Conservation (phyloP, 2,888 invertebrate species). For the Rapana venosa region DNA sequence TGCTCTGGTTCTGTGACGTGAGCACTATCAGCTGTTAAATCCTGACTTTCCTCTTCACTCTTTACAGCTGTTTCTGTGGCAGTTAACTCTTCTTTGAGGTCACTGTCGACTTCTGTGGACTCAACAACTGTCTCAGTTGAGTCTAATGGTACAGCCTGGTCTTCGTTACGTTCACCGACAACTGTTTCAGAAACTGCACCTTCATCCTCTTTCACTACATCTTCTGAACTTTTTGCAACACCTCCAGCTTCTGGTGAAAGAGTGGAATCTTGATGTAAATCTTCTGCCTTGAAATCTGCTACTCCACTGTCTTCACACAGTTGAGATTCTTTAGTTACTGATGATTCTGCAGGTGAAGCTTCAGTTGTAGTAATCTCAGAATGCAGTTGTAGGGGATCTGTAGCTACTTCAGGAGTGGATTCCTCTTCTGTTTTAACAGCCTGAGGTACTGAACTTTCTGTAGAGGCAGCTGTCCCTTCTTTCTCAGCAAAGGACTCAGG, state of each 20-base stretch:
- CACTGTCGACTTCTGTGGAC: not conserved
- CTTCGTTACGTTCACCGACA: too few relatives aligned
- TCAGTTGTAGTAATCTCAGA: not conserved
- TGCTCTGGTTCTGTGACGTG: not conserved
- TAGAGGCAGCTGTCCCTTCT: not conserved
- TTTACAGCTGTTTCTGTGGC: not conserved
- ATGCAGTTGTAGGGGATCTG: not conserved
- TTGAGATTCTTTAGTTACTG: not conserved
- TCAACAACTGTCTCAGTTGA: not conserved
- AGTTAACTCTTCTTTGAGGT: not conserved
- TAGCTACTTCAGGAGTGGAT: not conserved
- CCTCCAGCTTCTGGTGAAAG: not conserved
- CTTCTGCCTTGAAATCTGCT: not conserved
- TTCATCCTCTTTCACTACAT: not conserved
- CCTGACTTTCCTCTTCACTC: not conserved
- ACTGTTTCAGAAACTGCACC: not conserved
- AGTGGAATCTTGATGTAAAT: not conserved
- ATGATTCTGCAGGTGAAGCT: not conserved
- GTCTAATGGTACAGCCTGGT: not conserved
- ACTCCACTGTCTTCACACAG: not conserved
- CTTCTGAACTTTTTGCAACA: not conserved
- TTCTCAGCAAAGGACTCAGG: not conserved
- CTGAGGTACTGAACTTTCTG: not conserved
- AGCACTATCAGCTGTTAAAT: not conserved
- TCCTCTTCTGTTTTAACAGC: not conserved